Conservation (phyloP, 2,797 vertebrate species). For the Danio tinwini region DNA sequence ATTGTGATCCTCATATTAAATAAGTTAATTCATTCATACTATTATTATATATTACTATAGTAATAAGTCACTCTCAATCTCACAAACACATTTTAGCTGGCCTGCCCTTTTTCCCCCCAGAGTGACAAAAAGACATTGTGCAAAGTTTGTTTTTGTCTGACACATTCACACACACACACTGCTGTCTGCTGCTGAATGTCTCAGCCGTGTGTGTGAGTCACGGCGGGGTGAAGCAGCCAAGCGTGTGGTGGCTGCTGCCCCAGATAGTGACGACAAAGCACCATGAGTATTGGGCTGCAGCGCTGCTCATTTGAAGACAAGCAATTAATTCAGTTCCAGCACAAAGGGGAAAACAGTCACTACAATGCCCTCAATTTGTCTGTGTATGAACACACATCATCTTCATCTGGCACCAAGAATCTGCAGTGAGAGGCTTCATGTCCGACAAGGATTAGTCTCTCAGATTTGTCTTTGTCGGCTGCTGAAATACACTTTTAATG, state of each 20-base stretch:
- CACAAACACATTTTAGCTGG: conserved; percentile 24
- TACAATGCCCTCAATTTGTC: conserved; percentile 9
- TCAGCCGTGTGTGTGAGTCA: conserved; percentile 35
- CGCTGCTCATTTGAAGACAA: conserved; percentile 42
- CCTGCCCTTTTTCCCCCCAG: conserved; percentile 7
- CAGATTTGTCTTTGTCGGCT: background rate
- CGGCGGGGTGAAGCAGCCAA: conserved; percentile 50
- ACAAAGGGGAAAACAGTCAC: conserved; percentile 46
- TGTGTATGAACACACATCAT: conserved; percentile 28
- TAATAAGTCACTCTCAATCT: background rate
- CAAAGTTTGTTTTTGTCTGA: conserved; percentile 51
- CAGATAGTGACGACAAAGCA: conserved; percentile 55
- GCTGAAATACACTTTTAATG: background rate
- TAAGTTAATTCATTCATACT: too few relatives aligned
- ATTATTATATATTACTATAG: too few relatives aligned
- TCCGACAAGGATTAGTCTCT: conserved; percentile 1
- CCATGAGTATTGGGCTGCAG: conserved; percentile 34
- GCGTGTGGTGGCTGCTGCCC: conserved; percentile 55
- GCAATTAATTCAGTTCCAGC: conserved; percentile 45
- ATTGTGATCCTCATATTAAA: too few relatives aligned
- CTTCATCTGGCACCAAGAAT: conserved; percentile 25
- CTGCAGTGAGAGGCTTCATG: background rate
- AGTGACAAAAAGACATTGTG: conserved; percentile 37
- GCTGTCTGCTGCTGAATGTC: conserved; percentile 4
- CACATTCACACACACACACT: conserved; percentile 41